Percentiles rank a stretch among this genome's conserved stretches.
Evolutionary conservation across 2,888 invertebrate species (phyloP).

Genomic region (Mythimna impura): DNA sequence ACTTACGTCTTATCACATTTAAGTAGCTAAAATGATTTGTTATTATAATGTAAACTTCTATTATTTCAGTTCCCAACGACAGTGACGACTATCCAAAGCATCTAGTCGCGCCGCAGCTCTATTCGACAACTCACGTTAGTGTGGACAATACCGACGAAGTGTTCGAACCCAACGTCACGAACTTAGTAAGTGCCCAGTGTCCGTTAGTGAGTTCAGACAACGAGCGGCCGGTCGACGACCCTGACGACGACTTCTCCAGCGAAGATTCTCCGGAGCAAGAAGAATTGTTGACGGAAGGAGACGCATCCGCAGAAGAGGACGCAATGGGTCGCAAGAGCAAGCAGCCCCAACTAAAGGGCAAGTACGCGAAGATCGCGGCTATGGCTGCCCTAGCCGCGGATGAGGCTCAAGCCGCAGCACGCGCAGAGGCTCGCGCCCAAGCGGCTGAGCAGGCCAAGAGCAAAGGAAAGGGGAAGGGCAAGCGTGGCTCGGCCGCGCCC

Average conservation of each 20-base stretch:
- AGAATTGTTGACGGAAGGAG: constrained; percentile 41
- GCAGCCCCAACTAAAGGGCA: constrained; percentile 34
- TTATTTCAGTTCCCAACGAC: constrained; percentile 52
- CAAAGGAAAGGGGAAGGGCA: constrained; percentile 48
- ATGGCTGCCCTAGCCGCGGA: constrained; percentile 23
- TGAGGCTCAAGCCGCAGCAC: constrained; percentile 16
- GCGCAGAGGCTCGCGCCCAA: constrained; percentile 36
- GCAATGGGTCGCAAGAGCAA: constrained; percentile 42
- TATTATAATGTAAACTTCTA: background rate
- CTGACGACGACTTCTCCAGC: constrained; percentile 39
- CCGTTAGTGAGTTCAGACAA: constrained; percentile 7
- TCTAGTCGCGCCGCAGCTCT: constrained; percentile 7
- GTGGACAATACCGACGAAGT: constrained; percentile 43
- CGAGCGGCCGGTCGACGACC: constrained; percentile 17
- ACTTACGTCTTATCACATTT: background rate
- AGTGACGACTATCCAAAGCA: constrained; percentile 42
- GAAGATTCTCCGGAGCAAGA: constrained; percentile 46
- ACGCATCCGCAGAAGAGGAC: constrained; percentile 31
- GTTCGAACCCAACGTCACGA: constrained; percentile 41
- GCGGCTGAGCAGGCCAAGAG: background rate
- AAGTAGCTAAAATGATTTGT: background rate
- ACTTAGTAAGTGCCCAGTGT: constrained; percentile 12
- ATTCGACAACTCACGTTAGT: constrained; percentile 15
- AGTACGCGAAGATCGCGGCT: constrained; percentile 46
- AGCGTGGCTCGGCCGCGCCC: constrained; percentile 23